Evolutionary conservation across 2,113 vertebrate genomes (phyloP), one percentile per base, ranked within the genome.

Genomic region (Phoenicopterus ruber): DNA sequence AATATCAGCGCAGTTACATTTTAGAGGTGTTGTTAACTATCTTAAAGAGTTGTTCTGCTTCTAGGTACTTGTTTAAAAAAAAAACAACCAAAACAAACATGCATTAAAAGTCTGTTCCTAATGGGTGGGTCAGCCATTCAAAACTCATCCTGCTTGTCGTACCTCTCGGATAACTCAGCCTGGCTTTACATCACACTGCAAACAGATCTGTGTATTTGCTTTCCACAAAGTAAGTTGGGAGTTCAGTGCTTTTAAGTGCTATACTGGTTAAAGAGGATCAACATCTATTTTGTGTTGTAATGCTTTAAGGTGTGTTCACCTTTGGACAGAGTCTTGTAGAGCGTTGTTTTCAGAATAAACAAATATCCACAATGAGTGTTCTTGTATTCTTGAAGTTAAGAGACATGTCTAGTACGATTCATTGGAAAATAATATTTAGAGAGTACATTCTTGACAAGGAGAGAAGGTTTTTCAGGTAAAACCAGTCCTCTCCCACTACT

Each of bases 391-490:
- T 76, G 70, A 61, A 87, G 28, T 14, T 50, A 40, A 72, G 54
- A 77, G 82, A 73, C 46, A 46, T 3, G 21, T 81, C 58, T 73
- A n/a, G 42, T 66, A 38, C 3, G 0, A 77, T 62, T 88, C n/a
- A 58, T 32, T 93, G 76, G 86, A 90, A 93, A 92, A 71, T 6
- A 90, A 24, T 96, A 34, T 88, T 95, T 93, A 36, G 58, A 83
- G 58, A 90, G 71, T 34, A 20, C 76, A 81, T 94, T 94, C 82
- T 92, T 93, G 82, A 83, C 46, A 47, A 70, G 71, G 78, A 88
- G 84, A 62, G 58, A 61, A 77, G 55, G 90, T 83, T 97, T 96
- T 96, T 97, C 92, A 81, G 79, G 96, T 95, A 94, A 93, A 96
- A 93, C 89, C 65, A 90, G 87, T 95, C 93, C 87, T 63, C 44